A percentile compares a stretch with the other conserved stretches of the same genome.
phyloP scores from a whole-genome alignment of 2,113 vertebrate species.

The Dicentrarchus labrax region DNA sequence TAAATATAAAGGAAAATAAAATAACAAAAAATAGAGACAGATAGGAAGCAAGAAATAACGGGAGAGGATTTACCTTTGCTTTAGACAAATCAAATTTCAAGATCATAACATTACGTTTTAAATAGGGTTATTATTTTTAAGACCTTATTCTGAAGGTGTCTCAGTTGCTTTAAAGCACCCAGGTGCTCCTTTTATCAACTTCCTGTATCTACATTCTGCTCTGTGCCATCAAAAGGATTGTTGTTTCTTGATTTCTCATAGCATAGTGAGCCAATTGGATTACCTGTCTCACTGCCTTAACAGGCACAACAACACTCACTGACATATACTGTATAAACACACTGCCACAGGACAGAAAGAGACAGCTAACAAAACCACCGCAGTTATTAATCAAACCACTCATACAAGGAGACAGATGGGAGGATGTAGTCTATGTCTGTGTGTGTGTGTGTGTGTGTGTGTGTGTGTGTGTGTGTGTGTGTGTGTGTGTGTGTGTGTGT shows the following conservation, averaged over 20 bases:
- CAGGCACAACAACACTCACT: not conserved
- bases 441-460: conserved; percentile 19
- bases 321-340: conserved; percentile 7
- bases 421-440: conserved; percentile 25
- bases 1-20: too few relatives aligned
- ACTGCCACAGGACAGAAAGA: conserved; percentile 52
- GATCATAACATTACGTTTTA: too few relatives aligned
- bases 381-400: conserved; percentile 60
- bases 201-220: not conserved
- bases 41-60: too few relatives aligned
- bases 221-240: not conserved
- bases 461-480: conserved; percentile 20
- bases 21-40: too few relatives aligned
- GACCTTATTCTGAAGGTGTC: not conserved
- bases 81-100: too few relatives aligned
- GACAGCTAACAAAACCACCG: conserved; percentile 58
- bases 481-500: conserved; percentile 16
- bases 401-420: conserved; percentile 61
- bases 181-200: not conserved
- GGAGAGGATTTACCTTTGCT: too few relatives aligned
- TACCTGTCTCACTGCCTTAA: conserved; percentile 17
- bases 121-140: not conserved
- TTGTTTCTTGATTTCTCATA: not conserved
- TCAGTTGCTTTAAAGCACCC: not conserved
- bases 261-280: not conserved